These are phyloP conservation scores for Nesometra sesokonis DNA, from an alignment of 35 echinoderm and acorn worm genomes.

Conservation along the genomic window DNA sequence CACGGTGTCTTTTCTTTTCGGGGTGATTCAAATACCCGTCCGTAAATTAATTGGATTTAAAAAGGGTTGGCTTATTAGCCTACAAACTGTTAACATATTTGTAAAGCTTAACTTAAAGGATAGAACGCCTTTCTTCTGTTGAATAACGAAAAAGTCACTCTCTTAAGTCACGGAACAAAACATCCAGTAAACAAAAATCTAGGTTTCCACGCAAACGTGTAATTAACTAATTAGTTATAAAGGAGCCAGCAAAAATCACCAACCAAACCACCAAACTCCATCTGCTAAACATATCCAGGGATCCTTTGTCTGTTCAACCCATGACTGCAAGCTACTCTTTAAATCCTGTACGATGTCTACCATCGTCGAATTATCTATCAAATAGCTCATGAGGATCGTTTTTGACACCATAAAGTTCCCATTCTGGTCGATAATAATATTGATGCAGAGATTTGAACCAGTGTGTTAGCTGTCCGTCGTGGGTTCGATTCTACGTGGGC, in stretches of 20 bases:
- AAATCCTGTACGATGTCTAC: slow-evolving; percentile 34
- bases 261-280: slow-evolving; percentile 40
- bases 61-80: too few relatives aligned
- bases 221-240: neutral
- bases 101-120: too few relatives aligned
- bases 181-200: too few relatives aligned
- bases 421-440: slow-evolving; percentile 89
- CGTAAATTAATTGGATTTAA: too few relatives aligned
- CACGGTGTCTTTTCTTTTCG: too few relatives aligned
- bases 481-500: slow-evolving; percentile 62
- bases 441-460: slow-evolving; percentile 85
- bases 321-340: slow-evolving; percentile 42
- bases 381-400: slow-evolving; percentile 65
- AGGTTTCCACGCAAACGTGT: too few relatives aligned
- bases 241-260: neutral
- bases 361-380: slow-evolving; percentile 36
- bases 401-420: slow-evolving; percentile 63
- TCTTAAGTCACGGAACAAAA: too few relatives aligned
- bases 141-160: too few relatives aligned
- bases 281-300: slow-evolving; percentile 72
- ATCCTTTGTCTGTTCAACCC: slow-evolving; percentile 57
- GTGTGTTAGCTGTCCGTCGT: slow-evolving; percentile 50
- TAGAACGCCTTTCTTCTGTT: too few relatives aligned
- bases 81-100: too few relatives aligned
- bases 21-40: too few relatives aligned